Evolutionary conservation across 2,888 invertebrate genomes (phyloP), one percentile per base, ranked within the genome.

Genomic region (Stratiomys singularior): DNA sequence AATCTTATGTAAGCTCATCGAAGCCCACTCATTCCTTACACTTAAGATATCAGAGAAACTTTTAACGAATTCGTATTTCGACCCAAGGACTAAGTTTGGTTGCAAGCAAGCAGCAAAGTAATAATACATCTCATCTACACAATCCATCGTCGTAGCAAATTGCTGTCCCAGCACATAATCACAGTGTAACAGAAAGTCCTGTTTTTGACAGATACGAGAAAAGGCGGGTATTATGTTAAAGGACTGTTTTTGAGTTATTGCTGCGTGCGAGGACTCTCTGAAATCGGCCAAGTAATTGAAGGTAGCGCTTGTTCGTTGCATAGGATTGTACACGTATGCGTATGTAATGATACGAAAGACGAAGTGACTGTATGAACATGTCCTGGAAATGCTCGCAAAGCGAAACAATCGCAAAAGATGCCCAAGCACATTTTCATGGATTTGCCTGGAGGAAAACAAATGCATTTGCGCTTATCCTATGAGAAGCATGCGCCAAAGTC

Each of bases 161-260:
- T 69, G 25, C 44, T 69, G 69, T 21, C 60, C 30, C 44, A 13
- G 37, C 58, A 69, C 44, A 77, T 56, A 77, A 44, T 69, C 69
- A 30, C 67, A 47, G 66, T 77, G 67, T 77, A 67, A 18, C 67
- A 77, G 52, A 67, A 77, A 79, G 79, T 72, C 77, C 80, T 84
- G 84, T 80, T 80, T 52, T 78, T 84, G 85, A 85, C 85, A 85
- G 82, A 81, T 83, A 84, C 84, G 83, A 84, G 83, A 83, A 85
- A 84, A 85, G 85, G 85, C 85, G 85, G 85, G 82, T 83, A 84
- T 82, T 58, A 69, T 58, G 66, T 77, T 64, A 66, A 47, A 46
- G 77, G 72, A 81, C 85, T 86, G 85, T 85, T 85, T 85, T 83
- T 86, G 85, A 85, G 83, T 85, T 86, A 86, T 85, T 85, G 82